Evolutionary conservation across 2,113 vertebrate genomes (phyloP), one percentile per base, ranked within the genome.

Genomic region (Plotosus lineatus): DNA sequence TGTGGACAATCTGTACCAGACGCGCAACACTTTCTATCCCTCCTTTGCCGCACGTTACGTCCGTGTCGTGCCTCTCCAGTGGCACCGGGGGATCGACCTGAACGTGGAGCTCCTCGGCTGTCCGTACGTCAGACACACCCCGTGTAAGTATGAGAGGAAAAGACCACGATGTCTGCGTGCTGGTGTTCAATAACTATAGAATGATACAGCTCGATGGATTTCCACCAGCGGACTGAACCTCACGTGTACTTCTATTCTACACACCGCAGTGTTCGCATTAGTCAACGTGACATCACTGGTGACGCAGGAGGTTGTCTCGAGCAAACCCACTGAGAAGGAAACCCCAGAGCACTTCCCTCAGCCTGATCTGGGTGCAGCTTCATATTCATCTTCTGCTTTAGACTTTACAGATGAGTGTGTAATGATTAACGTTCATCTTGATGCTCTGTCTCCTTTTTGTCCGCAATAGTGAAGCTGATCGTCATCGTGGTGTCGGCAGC

Each of bases 61-160:
- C 56, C 92, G 94, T 3, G 85, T 96, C 38, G 28, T 95, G 23
- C 95, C 95, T 17, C 92, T 93, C 0, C 90, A 82, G 0, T 94
- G 94, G 95, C 88, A 95, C 84, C 91, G 92, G 87, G 89, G 88
- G 44, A 92, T 95, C 68, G 93, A 94, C 0, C 23, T 95, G 89
- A 94, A 90, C 63, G 88, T 94, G 4, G 92, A 95, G 83, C 89
- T 96, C 60, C 86, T 94, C 66, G 95, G 95, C 33, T 96, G 94
- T 77, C 83, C 51, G 19, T 84, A 93, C 61, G 83, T 87, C 75
- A 91, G 91, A 90, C 92, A 92, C 86, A 87, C 28, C 33, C 66
- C 82, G 71, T 69, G 85, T 86, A 15, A 33, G 79, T 26, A 21
- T 50, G 42, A 55, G 33, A 40, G 11, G 3, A 38, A 31, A 0